Conservation (phyloP, 2,888 invertebrate species). For the Xestia sexstrigata region DNA sequence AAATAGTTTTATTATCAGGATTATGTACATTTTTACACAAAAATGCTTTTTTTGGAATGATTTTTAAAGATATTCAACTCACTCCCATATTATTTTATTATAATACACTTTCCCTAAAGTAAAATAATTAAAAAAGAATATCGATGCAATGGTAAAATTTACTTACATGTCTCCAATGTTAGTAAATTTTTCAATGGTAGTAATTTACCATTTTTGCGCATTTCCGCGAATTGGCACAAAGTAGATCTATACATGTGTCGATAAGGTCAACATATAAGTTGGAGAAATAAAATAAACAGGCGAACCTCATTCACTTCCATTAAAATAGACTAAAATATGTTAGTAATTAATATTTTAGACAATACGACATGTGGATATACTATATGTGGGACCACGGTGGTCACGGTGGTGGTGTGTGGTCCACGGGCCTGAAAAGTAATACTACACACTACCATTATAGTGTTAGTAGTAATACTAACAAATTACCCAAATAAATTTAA, state of each 20-base stretch:
- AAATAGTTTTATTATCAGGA: conserved; percentile 61
- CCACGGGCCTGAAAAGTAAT: too few relatives aligned
- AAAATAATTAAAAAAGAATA: conserved; percentile 4
- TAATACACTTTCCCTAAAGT: conserved; percentile 19
- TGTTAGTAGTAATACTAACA: too few relatives aligned
- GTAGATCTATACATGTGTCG: neutral
- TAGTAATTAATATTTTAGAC: conserved; percentile 3
- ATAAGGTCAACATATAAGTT: conserved; percentile 24
- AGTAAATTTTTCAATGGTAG: too few relatives aligned
- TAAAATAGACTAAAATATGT: neutral
- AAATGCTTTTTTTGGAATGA: conserved; percentile 49
- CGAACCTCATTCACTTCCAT: neutral
- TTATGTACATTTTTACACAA: conserved; percentile 60
- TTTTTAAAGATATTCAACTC: conserved; percentile 15
- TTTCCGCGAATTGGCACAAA: conserved; percentile 11
- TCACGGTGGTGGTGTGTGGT: too few relatives aligned
- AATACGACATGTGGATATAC: too few relatives aligned
- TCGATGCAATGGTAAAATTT: conserved; percentile 7
- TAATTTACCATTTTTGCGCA: conserved; percentile 28
- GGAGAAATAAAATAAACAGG: conserved; percentile 5
- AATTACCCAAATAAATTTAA: neutral
- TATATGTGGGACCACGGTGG: too few relatives aligned
- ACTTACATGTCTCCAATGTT: conserved; percentile 28
- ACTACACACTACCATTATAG: too few relatives aligned
- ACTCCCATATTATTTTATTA: neutral